A percentile compares a stretch with the other conserved stretches of the same genome.
These are phyloP conservation scores for Pluvialis apricaria DNA, from an alignment of 2,113 vertebrate genomes.

Conservation along the genomic window DNA sequence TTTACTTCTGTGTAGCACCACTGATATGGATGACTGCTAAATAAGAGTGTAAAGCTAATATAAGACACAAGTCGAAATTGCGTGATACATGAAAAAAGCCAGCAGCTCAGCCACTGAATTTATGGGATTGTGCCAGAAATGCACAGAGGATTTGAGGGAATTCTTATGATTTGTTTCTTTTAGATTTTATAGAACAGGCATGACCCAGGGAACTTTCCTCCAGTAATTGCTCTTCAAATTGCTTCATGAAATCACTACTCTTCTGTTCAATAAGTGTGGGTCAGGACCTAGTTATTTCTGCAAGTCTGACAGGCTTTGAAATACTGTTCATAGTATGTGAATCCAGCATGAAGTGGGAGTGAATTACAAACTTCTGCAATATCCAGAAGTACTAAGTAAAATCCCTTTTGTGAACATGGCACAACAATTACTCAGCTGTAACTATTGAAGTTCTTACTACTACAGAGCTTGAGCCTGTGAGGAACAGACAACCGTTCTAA, in stretches of 20 bases:
- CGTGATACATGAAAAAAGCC: background rate
- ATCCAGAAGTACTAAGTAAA: background rate
- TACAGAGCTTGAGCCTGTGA: background rate
- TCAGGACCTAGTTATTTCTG: constrained; percentile 35
- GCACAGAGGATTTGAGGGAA: background rate
- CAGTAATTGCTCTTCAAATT: constrained; percentile 24
- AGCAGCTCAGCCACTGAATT: background rate
- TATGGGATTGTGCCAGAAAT: background rate
- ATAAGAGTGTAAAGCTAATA: background rate
- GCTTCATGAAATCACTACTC: constrained; percentile 8
- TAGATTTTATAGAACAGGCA: background rate
- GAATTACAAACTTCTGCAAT: background rate
- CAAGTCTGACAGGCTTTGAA: constrained; percentile 14
- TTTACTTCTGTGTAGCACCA: background rate
- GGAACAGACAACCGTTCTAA: background rate
- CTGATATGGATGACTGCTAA: background rate
- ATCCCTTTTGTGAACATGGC: background rate
- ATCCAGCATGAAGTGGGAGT: background rate
- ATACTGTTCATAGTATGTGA: background rate
- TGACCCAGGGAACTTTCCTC: background rate
- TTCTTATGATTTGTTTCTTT: constrained; percentile 18
- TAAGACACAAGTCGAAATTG: background rate
- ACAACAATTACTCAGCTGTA: background rate
- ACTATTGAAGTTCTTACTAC: background rate
- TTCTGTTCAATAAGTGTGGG: background rate